Conservation (phyloP, 2,113 vertebrate genomes). For the Camelus bactrianus region DNA sequence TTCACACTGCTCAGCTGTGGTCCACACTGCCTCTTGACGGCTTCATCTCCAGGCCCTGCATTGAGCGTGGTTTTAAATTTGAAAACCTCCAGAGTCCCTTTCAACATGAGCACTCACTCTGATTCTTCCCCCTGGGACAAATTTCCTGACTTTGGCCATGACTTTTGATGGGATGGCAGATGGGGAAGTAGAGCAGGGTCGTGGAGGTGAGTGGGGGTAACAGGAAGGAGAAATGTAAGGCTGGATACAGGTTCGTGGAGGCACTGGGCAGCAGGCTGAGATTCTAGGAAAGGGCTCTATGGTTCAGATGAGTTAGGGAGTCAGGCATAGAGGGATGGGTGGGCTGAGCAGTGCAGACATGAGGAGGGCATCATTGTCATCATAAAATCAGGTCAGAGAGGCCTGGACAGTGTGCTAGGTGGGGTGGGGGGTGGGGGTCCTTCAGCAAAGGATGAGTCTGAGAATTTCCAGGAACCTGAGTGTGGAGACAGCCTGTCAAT, state of each 20-base stretch:
- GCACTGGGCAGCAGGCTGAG: neutral
- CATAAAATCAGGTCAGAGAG: neutral
- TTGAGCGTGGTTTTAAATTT: neutral
- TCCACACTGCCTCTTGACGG: neutral
- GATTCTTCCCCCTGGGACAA: neutral
- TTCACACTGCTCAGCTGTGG: no score
- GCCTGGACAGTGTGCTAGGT: neutral
- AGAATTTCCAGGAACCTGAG: neutral
- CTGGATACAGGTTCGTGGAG: neutral
- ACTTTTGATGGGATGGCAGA: neutral
- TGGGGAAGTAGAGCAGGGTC: no score
- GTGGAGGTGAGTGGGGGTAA: neutral
- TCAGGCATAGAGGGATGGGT: neutral
- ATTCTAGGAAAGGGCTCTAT: neutral
- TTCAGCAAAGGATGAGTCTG: neutral
- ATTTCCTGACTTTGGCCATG: neutral
- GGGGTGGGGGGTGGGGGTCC: rapidly evolving
- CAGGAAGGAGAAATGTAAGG: neutral
- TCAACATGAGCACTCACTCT: no score
- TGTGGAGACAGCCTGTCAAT: neutral
- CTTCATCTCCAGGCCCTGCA: neutral
- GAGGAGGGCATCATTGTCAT: neutral
- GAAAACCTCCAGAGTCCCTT: neutral
- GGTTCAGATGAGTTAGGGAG: neutral
- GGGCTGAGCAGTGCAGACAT: rapidly evolving